Base-by-base conservation (phyloP, 2,797 vertebrate species). In the Poecilia wingei region DNA sequence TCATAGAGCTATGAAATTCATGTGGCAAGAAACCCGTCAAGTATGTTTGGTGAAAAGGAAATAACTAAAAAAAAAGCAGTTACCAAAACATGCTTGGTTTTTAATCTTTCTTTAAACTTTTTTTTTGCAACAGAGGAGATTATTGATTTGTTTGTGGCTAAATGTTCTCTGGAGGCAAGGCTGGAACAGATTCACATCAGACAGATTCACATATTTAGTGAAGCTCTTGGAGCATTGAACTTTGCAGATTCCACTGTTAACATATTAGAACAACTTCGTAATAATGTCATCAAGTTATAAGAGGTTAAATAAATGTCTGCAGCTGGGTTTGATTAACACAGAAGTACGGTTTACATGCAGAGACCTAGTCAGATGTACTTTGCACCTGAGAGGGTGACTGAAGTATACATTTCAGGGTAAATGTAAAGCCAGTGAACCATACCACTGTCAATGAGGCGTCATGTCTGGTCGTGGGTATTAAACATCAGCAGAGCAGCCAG, bases 1-100 rank as follows among this genome's bases (percentile, higher is more conserved):
- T 96, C 94, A 96, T 95, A 92, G 90, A 95, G 93, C 95, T 95
- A 96, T 95, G 95, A 96, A 96, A 95, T 95, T 92, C 96, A 95
- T 92, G 93, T 95, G 91, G 94, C 95, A 95, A 84, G 93, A 93
- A 94, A 92, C 91, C 94, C 93, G 92, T 94, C 92, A 90, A 94
- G 94, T 94, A 87, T 93, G 93, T 96, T 96, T 96, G 96, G 96
- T 96, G 94, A 94, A 90, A 94, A 92, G 90, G 20, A 53, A 53
- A 53, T 22, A 53, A 53, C 49, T 53, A 3, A 8, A 53, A 53
- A 18, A 49, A 18, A 20, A 49, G 6, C 20, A 8, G 92, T 89
- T 91, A 91, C 92, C 77, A 91, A 84, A 69, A 87, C 81, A 80
- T 18, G 33, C 77, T 79, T 82, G 61, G 77, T 79, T 86, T 86